Base-by-base conservation (phyloP, 2,113 vertebrate genomes). In the Centropus unirufus region DNA sequence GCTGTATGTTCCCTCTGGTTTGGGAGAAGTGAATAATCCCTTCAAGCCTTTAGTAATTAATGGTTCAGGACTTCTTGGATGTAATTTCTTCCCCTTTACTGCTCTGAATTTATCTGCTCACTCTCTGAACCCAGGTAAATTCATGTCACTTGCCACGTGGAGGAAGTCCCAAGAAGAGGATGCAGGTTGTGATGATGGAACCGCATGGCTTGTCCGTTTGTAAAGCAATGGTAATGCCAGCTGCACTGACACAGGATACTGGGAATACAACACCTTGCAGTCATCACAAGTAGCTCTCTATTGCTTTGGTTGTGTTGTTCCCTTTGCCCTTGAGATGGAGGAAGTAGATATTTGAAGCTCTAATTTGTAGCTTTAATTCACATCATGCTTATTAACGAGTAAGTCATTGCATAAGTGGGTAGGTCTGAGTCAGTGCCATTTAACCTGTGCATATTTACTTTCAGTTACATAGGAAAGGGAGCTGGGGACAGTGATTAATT, bases 121-220 rank as follows among this genome's bases (percentile, higher is more conserved):
- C 12, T 36, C n/a, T 69, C 34, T 34, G 40, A 83, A 51, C 14
- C 40, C 57, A 19, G 72, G 30, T 47, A 23, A 47, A 40, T 32
- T 24, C 0, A 2, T 32, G 62, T 44, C 70, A 5, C 42, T 79
- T 2, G 1, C 44, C 14, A 27, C 0, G 11, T 17, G 46, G 36
- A 18, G 29, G 78, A 39, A 51, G 61, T 36, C 8, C 0, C 29
- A 4, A 39, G 67, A 2, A 24, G 32, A 70, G 77, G 73, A 27
- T 18, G 7, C 17, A 77, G 29, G 44, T 5, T 21, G 49, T 0
- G 15, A 19, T 14, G 57, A 4, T 3, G 52, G 42, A 16, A 12
- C 29, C 2, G 3, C 30, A 0, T 0, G 1, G 58, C 42, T 57
- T 26, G 3, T 12, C 63, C 1, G 0, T 4, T 19, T 74, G 61